phyloP scores from a whole-genome alignment of 1,140 invertebrate genomes.

The Drosophila baimaii region DNA sequence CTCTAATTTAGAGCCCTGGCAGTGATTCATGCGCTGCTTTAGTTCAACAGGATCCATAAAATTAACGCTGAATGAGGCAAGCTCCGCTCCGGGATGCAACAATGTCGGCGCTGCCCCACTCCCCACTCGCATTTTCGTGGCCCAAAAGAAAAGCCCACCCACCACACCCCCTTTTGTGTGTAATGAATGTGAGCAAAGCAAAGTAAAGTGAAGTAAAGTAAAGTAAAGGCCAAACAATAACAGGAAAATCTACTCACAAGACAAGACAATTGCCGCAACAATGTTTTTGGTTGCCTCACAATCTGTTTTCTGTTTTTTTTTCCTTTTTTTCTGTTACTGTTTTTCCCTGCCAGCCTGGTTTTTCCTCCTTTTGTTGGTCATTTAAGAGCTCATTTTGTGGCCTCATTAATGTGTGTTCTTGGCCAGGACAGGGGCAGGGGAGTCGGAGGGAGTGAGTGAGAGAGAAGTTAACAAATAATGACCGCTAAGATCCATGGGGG shows the following conservation, averaged over 20 bases:
- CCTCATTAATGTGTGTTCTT: conserved; percentile 39
- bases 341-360: not conserved
- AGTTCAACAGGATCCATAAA: conserved; percentile 72
- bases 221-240: conserved; percentile 49
- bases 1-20: not conserved
- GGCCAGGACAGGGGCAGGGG: not conserved
- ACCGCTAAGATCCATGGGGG: conserved; percentile 27
- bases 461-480: conserved; percentile 41
- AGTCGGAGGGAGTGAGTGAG: not conserved
- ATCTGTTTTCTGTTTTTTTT: not conserved
- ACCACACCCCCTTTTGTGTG: conserved; percentile 12
- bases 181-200: conserved; percentile 30
- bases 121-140: conserved; percentile 2
- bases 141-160: conserved; percentile 4
- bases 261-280: conserved; percentile 54
- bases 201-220: conserved; percentile 30
- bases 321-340: not conserved
- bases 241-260: conserved; percentile 39
- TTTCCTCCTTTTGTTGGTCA: conserved; percentile 39
- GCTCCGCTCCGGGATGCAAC: conserved; percentile 46
- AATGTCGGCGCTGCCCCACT: conserved; percentile 40
- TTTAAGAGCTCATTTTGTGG: conserved; percentile 57
- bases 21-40: conserved; percentile 63
- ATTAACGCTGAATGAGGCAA: conserved; percentile 64
- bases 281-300: conserved; percentile 30